Evolutionary conservation across 1,140 invertebrate species (phyloP), one percentile per base, ranked within the genome.

Genomic region (Gryon sp.): DNA sequence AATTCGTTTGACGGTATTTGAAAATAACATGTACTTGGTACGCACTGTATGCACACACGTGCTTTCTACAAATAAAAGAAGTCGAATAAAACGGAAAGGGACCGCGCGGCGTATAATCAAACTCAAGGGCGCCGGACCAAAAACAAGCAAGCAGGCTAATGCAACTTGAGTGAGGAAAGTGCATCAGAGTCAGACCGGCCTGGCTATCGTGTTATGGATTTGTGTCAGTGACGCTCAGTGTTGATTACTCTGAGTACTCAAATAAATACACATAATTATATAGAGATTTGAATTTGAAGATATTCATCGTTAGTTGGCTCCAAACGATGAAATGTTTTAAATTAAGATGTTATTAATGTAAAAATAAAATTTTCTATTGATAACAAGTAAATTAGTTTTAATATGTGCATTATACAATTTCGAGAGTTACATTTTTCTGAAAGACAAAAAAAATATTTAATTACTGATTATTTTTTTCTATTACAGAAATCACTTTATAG

Each of bases 61-160:
- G 53, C 41, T 53, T 62, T 57, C 68, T 50, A 11, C 30, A 38
- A 60, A 73, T 41, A 48, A 63, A 72, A 70, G 41, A 69, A 52
- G 59, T 60, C 43, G 65, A 74, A 74, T 69, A 69, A 74, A 68
- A 40, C 45, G 48, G 43, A 76, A 55, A 79, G 78, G 70, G 62
- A 53, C 48, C 50, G 70, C 63, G 65, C 45, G 78, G 81, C 74
- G 80, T 86, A 86, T 86, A 87, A 87, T 87, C 85, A 82, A 81
- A 86, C 83, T 86, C 84, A 85, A 87, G 86, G 84, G 84, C 82
- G 82, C 85, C 83, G 84, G 80, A 80, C 80, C 81, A 82, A 83
- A 83, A 83, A 66, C 77, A 60, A 83, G 76, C 20, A 63, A 75
- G 50, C 68, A 52, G 69, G 34, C 43, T 30, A 69, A 53, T 55